Evolutionary conservation across 2,888 invertebrate genomes (phyloP).

Genomic region (Trissolcus japonicus): DNA sequence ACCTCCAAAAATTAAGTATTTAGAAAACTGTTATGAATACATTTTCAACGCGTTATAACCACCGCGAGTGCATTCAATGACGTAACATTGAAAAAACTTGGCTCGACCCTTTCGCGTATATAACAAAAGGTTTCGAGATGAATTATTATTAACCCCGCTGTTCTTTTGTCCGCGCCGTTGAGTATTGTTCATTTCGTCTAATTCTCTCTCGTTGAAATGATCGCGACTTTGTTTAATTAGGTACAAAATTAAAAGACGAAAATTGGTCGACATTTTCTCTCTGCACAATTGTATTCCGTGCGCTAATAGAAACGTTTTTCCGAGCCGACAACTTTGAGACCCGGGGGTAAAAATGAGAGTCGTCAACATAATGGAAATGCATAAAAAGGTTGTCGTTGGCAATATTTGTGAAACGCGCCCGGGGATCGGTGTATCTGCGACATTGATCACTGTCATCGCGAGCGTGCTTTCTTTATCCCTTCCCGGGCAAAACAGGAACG

Average conservation of each 20-base stretch:
- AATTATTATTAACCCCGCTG: too few species aligned
- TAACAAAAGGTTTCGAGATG: too few species aligned
- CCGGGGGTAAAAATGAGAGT: slow-evolving; percentile 19
- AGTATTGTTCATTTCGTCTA: too few species aligned
- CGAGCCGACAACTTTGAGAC: not conserved
- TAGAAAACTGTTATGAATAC: slow-evolving; percentile 24
- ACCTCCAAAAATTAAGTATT: slow-evolving; percentile 35
- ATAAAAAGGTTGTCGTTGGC: slow-evolving; percentile 24
- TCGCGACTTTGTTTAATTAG: too few species aligned
- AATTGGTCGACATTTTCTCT: too few species aligned
- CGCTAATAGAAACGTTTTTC: slow-evolving; percentile 19
- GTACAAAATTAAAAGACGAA: not conserved
- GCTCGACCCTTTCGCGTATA: too few species aligned
- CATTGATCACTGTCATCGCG: slow-evolving; percentile 53
- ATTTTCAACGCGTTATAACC: slow-evolving; percentile 7
- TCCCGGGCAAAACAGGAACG: slow-evolving; percentile 33
- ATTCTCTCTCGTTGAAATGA: too few species aligned
- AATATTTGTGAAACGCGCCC: slow-evolving; percentile 11
- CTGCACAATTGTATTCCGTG: too few species aligned
- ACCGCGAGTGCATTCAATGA: too few species aligned
- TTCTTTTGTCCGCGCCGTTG: too few species aligned
- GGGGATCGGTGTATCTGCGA: slow-evolving; percentile 2
- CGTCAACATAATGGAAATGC: slow-evolving; percentile 23
- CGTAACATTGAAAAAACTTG: not conserved
- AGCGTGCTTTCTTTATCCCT: slow-evolving; percentile 25